Conservation (phyloP, 2,113 vertebrate genomes). For the Nipponia nippon region DNA sequence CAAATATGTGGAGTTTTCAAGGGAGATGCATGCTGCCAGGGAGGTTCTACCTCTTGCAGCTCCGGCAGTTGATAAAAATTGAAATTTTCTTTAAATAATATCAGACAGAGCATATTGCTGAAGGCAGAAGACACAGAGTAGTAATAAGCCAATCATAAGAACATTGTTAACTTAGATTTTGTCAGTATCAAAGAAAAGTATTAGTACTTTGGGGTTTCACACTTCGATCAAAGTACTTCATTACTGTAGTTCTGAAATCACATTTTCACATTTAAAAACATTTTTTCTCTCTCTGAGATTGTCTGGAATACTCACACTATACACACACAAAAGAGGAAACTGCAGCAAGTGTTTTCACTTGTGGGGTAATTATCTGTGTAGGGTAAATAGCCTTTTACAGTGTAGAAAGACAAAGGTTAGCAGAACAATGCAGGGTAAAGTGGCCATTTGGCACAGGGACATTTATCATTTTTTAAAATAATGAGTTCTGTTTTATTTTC, state of each 20-base stretch:
- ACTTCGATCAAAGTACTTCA: neutral
- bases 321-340: neutral
- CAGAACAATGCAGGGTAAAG: neutral
- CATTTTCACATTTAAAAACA: neutral
- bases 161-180: neutral
- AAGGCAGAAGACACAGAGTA: neutral
- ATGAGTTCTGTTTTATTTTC: slow-evolving; percentile 8
- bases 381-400: neutral
- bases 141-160: neutral
- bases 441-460: neutral
- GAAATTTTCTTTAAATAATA: neutral
- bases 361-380: neutral
- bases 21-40: neutral
- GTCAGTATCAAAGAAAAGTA: neutral
- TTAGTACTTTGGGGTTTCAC: neutral
- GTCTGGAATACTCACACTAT: neutral
- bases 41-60: neutral
- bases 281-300: neutral
- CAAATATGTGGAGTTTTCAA: neutral
- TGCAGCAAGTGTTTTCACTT: slow-evolving; percentile 26
- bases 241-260: neutral
- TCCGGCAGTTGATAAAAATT: neutral
- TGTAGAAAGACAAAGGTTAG: neutral
- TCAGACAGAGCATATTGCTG: neutral
- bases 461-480: neutral